Evolutionary conservation across 2,888 invertebrate genomes (phyloP).

Genomic region (Acanthacorydalis orientalis): DNA sequence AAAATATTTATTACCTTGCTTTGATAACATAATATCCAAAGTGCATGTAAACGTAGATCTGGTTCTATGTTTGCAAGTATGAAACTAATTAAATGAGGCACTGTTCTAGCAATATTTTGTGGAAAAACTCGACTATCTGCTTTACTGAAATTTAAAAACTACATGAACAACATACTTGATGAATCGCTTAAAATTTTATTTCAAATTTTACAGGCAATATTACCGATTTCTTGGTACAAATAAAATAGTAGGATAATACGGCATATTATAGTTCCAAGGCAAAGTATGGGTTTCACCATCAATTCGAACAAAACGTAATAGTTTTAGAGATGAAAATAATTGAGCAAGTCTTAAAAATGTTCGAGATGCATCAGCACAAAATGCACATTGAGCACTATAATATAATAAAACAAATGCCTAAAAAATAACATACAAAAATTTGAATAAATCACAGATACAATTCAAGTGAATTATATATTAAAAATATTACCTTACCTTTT

Average conservation of each 20-base stretch:
- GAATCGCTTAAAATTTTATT: slow-evolving; percentile 3
- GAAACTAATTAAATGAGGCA: slow-evolving; percentile 50
- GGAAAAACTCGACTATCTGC: slow-evolving; percentile 58
- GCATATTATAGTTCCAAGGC: slow-evolving; percentile 72
- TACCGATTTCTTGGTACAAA: slow-evolving; percentile 61
- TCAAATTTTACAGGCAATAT: slow-evolving; percentile 3
- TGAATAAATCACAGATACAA: no score
- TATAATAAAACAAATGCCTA: slow-evolving; percentile 4
- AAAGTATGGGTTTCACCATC: slow-evolving; percentile 74
- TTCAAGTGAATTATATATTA: no score
- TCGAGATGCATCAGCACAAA: slow-evolving; percentile 53
- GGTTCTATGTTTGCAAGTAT: slow-evolving; percentile 50
- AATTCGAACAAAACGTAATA: slow-evolving; percentile 45
- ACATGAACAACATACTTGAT: slow-evolving; percentile 1
- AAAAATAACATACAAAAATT: no score
- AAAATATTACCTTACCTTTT: slow-evolving; percentile 32
- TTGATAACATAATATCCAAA: slow-evolving; percentile 34
- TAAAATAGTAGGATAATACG: slow-evolving; percentile 60
- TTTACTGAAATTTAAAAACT: slow-evolving; percentile 31
- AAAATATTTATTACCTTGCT: slow-evolving; percentile 23
- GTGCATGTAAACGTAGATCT: slow-evolving; percentile 30
- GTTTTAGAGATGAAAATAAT: slow-evolving; percentile 34
- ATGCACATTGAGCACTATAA: slow-evolving; percentile 61
- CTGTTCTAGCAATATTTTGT: slow-evolving; percentile 37
- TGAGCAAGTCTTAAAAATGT: slow-evolving; percentile 49